These are phyloP conservation scores for Andrena dorsata DNA, from an alignment of 2,888 invertebrate species.

Conservation along the genomic window DNA sequence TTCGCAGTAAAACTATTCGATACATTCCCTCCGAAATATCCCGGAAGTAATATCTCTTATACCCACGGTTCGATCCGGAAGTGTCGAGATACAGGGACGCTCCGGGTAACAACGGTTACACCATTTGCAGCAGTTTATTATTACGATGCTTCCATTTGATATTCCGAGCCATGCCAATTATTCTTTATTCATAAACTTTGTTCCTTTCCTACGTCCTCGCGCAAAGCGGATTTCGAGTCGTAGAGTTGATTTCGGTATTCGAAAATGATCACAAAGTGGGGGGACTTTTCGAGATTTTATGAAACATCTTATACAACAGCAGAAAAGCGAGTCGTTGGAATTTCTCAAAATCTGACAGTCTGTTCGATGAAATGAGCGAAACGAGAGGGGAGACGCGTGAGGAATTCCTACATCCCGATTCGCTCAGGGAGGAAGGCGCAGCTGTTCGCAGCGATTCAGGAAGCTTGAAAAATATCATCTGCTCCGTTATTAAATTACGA, in stretches of 20 bases:
- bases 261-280: too few species aligned
- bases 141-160: background rate
- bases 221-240: too few species aligned
- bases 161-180: too few species aligned
- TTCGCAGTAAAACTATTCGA: conserved; percentile 19
- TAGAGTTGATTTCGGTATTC: too few species aligned
- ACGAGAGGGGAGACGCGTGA: background rate
- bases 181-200: too few species aligned
- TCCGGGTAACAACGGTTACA: conserved; percentile 9
- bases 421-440: background rate
- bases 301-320: background rate
- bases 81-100: conserved; percentile 20
- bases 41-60: conserved; percentile 3
- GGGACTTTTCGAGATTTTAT: background rate
- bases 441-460: background rate
- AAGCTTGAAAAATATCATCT: background rate
- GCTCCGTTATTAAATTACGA: conserved; percentile 19
- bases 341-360: background rate
- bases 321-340: background rate
- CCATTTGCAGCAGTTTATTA: conserved; percentile 23
- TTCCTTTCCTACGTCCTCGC: too few species aligned
- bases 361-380: background rate
- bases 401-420: background rate
- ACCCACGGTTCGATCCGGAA: conserved; percentile 3
- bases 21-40: conserved; percentile 28